These are phyloP conservation scores for Tursiops truncatus DNA, from an alignment of 2,113 vertebrate species.

Conservation along the genomic window DNA sequence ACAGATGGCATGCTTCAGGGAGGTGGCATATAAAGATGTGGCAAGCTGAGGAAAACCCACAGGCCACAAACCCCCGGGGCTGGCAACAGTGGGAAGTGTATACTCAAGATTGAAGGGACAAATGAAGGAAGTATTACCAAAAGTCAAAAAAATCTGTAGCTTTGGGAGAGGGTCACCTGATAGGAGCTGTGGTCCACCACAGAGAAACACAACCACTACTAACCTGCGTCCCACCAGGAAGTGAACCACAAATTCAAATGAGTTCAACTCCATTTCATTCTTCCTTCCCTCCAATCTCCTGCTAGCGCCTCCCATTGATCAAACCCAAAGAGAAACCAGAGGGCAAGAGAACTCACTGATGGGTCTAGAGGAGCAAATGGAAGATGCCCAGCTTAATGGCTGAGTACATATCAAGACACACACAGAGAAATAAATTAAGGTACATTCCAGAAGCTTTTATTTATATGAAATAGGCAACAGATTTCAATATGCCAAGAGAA, in stretches of 20 bases:
- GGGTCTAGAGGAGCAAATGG: neutral
- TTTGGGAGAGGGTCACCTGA: neutral
- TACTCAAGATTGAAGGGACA: neutral
- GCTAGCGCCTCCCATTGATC: neutral
- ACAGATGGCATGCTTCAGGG: neutral
- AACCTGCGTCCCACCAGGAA: neutral
- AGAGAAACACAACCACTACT: neutral
- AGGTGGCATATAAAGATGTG: neutral
- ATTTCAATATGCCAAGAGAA: neutral
- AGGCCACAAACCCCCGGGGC: neutral
- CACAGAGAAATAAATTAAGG: conserved; percentile 18
- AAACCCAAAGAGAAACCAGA: conserved; percentile 14
- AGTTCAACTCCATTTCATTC: neutral
- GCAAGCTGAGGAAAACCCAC: neutral
- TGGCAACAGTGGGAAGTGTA: neutral
- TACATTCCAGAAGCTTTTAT: neutral
- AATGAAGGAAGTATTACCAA: neutral
- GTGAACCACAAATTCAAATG: neutral
- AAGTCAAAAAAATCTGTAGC: neutral
- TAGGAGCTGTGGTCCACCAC: neutral
- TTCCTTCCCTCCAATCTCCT: neutral
- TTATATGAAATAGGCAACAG: neutral
- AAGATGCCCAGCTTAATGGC: neutral
- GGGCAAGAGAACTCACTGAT: neutral
- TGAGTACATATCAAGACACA: neutral